A percentile compares a stretch with the other conserved stretches of the same genome.
phyloP scores from a whole-genome alignment of 2,113 vertebrate genomes.

The Urocolius indicus region DNA sequence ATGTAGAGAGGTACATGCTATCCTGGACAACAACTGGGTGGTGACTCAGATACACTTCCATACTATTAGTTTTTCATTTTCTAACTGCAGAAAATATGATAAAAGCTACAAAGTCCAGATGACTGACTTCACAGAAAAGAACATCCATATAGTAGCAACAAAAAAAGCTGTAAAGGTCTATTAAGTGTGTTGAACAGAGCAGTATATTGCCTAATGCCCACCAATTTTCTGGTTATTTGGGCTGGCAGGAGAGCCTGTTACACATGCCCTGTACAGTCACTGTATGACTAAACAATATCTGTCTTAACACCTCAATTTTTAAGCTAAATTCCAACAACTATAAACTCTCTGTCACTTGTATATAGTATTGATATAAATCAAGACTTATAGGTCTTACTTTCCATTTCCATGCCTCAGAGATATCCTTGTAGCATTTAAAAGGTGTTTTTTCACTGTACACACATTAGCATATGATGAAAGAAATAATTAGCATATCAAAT shows the following conservation, averaged over 20 bases:
- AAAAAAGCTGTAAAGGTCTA: neutral
- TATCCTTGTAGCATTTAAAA: neutral
- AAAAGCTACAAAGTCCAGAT: neutral
- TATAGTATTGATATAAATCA: neutral
- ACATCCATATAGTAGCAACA: neutral
- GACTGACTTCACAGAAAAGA: neutral
- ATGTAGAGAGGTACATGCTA: accelerated
- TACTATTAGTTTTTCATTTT: neutral
- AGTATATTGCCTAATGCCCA: neutral
- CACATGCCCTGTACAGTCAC: neutral
- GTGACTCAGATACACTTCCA: neutral
- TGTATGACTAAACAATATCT: neutral
- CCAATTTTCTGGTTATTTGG: neutral
- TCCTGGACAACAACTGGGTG: neutral
- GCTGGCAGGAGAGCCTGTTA: neutral
- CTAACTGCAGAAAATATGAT: neutral
- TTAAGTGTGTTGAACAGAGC: neutral
- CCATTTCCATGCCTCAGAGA: neutral
- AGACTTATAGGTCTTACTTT: neutral
- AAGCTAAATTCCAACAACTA: neutral
- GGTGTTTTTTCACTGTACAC: conserved; percentile 16
- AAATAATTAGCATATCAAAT: conserved; percentile 65
- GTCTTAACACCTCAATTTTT: neutral
- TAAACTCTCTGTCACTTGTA: neutral
- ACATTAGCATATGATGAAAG: conserved; percentile 60